A percentile compares a stretch with the other conserved stretches of the same genome.
phyloP scores from a whole-genome alignment of 2,113 vertebrate species.

The Dipodomys merriami region DNA sequence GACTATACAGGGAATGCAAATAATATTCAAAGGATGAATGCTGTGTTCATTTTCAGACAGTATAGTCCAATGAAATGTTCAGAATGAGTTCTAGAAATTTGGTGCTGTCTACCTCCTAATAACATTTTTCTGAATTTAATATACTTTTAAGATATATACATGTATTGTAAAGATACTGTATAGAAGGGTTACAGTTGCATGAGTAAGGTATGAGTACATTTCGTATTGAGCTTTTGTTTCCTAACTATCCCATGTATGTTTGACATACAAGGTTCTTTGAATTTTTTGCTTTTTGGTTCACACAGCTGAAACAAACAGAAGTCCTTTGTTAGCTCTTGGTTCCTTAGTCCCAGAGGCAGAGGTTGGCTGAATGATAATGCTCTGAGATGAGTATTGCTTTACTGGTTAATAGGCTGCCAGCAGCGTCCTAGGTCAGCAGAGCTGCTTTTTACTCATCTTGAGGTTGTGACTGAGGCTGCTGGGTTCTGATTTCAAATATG shows the following conservation, averaged over 20 bases:
- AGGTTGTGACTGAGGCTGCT: not conserved
- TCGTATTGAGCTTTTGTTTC: not conserved
- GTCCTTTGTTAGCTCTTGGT: not conserved
- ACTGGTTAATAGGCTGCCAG: no score
- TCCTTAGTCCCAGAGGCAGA: not conserved
- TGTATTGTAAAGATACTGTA: no score
- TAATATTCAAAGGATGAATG: not conserved
- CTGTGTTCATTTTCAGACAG: not conserved
- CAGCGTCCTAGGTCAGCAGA: not conserved
- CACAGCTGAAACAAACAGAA: not conserved
- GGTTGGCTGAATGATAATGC: not conserved
- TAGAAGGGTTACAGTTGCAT: no score
- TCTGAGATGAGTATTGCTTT: accelerated
- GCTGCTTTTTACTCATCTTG: not conserved
- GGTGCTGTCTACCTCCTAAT: not conserved
- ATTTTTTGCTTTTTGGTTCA: not conserved
- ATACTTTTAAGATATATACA: not conserved
- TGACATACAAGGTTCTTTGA: not conserved
- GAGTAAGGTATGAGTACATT: no score
- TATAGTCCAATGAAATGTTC: not conserved
- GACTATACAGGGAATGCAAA: not conserved
- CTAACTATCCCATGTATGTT: not conserved
- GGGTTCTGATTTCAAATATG: no score
- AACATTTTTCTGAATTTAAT: not conserved
- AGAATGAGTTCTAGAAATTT: not conserved